Percentiles rank a stretch among this genome's conserved stretches.
Evolutionary conservation across 2,888 invertebrate genomes (phyloP).

Genomic region (Nomada lathburiana): DNA sequence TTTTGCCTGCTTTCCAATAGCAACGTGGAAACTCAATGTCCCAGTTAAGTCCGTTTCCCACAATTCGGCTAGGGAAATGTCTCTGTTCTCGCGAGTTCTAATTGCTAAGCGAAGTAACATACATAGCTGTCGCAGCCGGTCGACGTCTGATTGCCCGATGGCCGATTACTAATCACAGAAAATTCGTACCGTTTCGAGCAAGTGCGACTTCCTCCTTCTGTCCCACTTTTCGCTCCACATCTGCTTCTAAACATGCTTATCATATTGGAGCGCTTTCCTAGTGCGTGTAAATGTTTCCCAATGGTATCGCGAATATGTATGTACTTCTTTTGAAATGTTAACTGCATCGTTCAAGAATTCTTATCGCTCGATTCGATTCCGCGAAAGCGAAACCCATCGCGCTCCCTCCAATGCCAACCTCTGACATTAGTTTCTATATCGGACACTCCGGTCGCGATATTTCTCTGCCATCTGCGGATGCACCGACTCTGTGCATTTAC

Average conservation of each 20-base stretch:
- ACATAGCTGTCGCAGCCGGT: neutral
- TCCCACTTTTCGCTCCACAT: slow-evolving; percentile 32
- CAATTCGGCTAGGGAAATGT: neutral
- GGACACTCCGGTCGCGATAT: slow-evolving; percentile 32
- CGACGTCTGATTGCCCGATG: neutral
- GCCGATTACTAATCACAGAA: neutral
- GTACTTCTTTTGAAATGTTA: neutral
- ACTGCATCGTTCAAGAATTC: neutral
- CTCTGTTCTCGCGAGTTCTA: neutral
- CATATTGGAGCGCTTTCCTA: no score
- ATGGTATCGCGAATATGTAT: neutral
- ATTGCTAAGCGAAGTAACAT: neutral
- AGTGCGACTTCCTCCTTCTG: slow-evolving; percentile 27
- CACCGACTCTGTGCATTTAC: neutral
- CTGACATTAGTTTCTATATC: slow-evolving; percentile 44
- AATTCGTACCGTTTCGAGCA: neutral
- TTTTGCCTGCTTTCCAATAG: slow-evolving; percentile 26
- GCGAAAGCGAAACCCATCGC: slow-evolving; percentile 9
- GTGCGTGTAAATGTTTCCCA: neutral
- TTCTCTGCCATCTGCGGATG: neutral
- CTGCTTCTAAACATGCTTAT: slow-evolving; percentile 28
- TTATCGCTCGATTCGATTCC: slow-evolving; percentile 46
- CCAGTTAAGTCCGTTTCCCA: slow-evolving; percentile 18
- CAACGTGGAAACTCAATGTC: slow-evolving; percentile 14
- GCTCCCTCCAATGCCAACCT: slow-evolving; percentile 40